Percentiles rank a stretch among this genome's conserved stretches.
phyloP scores from a whole-genome alignment of 2,797 vertebrate genomes.

The Simalia tracyae region DNA sequence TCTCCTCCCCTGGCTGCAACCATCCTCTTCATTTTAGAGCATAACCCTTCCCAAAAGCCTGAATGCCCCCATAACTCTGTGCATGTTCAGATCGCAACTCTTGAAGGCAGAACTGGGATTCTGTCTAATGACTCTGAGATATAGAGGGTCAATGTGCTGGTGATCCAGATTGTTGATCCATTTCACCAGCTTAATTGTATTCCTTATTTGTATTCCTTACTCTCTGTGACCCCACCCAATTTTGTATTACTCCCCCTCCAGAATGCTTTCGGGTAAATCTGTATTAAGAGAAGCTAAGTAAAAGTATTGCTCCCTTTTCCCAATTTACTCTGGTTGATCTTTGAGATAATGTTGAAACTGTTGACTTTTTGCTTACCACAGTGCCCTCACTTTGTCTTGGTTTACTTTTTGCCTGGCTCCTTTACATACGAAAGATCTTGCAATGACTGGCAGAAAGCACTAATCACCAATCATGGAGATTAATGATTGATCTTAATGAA shows the following conservation, averaged over 20 bases:
- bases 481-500: constrained; percentile 6
- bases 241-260: background rate
- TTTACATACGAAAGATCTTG: constrained; percentile 21
- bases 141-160: constrained; percentile 71
- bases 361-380: background rate
- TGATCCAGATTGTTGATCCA: constrained; percentile 69
- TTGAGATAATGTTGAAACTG: background rate
- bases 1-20: constrained; percentile 59
- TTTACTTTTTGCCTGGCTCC: constrained; percentile 18
- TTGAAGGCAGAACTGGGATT: constrained; percentile 70
- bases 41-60: constrained; percentile 69
- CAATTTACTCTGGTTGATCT: constrained; percentile 1
- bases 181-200: constrained; percentile 58
- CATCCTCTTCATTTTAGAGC: constrained; percentile 60
- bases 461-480: constrained; percentile 16
- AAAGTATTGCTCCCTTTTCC: background rate
- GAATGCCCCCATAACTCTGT: constrained; percentile 50
- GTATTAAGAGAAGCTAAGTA: constrained; percentile 38
- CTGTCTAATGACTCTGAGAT: constrained; percentile 74
- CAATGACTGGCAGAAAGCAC: constrained; percentile 19
- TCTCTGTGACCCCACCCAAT: background rate
- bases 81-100: constrained; percentile 73
- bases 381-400: background rate
- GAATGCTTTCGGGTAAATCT: constrained; percentile 27
- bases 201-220: constrained; percentile 12